phyloP scores from a whole-genome alignment of 2,888 invertebrate species.

The Tribolium freemani region DNA sequence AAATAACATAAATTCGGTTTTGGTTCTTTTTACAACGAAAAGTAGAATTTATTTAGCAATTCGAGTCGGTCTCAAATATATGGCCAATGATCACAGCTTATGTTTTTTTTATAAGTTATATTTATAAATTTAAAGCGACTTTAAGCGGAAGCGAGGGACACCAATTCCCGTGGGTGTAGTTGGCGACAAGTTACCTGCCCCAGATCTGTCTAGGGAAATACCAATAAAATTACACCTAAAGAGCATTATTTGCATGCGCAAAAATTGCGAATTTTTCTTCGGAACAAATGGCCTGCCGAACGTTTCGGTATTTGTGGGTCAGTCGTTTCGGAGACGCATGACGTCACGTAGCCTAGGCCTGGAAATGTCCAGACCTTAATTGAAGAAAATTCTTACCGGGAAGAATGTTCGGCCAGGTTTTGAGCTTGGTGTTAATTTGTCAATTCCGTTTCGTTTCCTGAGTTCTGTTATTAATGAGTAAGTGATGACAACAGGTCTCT shows the following conservation, averaged over 20 bases:
- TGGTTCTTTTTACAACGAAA: background rate
- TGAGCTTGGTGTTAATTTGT: conserved; percentile 17
- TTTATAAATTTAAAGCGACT: conserved; percentile 16
- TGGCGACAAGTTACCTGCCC: conserved; percentile 26
- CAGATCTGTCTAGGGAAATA: conserved; percentile 13
- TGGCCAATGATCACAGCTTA: background rate
- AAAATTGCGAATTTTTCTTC: conserved; percentile 6
- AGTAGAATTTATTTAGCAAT: background rate
- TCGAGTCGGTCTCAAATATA: background rate
- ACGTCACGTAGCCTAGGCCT: conserved; percentile 27
- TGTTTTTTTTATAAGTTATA: conserved; percentile 11
- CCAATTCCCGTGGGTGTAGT: conserved; percentile 12
- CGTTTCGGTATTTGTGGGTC: conserved; percentile 17
- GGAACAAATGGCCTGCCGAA: conserved; percentile 21
- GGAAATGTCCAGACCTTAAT: conserved; percentile 4
- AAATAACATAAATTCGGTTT: background rate
- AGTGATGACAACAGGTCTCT: conserved; percentile 33
- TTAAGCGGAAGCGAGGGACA: conserved; percentile 4
- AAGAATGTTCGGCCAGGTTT: background rate
- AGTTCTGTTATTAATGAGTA: conserved; percentile 31
- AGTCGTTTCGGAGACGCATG: conserved; percentile 22
- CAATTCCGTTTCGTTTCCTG: conserved; percentile 32
- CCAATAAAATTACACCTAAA: conserved; percentile 25
- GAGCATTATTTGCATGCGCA: background rate
- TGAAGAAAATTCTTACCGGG: background rate